Evolutionary conservation across 2,888 invertebrate species (phyloP).

Genomic region (Seira sanloemensis): DNA sequence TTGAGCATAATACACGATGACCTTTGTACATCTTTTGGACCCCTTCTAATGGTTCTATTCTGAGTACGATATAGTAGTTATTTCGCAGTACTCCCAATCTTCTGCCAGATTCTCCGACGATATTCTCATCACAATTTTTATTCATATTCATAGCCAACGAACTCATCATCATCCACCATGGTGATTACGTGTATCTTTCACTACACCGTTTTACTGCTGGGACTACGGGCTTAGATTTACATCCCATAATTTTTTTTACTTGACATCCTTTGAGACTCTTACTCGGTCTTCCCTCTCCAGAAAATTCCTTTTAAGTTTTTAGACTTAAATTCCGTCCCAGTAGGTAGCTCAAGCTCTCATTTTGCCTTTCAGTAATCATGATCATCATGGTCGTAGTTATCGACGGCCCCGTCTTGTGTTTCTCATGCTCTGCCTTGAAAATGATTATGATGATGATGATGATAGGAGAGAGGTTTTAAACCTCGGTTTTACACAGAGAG

Average conservation of each 20-base stretch:
- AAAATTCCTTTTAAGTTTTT: not conserved
- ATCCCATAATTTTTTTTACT: not conserved
- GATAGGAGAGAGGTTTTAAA: conserved; percentile 33
- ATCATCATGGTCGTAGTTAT: not conserved
- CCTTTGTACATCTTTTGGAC: too few species aligned
- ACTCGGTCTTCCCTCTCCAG: not conserved
- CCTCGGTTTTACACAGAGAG: not conserved
- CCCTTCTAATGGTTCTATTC: too few species aligned
- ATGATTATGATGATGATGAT: conserved; percentile 22
- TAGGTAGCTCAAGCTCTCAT: not conserved
- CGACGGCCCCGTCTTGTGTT: not conserved
- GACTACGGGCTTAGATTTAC: not conserved
- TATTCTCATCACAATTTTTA: not conserved
- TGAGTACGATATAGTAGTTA: not conserved
- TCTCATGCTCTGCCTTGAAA: not conserved
- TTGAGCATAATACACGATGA: too few species aligned
- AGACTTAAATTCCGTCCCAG: not conserved
- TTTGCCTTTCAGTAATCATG: not conserved
- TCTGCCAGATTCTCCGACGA: too few species aligned
- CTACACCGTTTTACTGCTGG: not conserved
- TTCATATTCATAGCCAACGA: not conserved
- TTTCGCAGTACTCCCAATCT: too few species aligned
- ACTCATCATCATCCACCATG: not conserved
- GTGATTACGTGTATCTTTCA: not conserved
- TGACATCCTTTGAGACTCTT: not conserved